Base-by-base conservation (phyloP, 2,888 invertebrate genomes). In the Gymnosoma rotundatum region DNA sequence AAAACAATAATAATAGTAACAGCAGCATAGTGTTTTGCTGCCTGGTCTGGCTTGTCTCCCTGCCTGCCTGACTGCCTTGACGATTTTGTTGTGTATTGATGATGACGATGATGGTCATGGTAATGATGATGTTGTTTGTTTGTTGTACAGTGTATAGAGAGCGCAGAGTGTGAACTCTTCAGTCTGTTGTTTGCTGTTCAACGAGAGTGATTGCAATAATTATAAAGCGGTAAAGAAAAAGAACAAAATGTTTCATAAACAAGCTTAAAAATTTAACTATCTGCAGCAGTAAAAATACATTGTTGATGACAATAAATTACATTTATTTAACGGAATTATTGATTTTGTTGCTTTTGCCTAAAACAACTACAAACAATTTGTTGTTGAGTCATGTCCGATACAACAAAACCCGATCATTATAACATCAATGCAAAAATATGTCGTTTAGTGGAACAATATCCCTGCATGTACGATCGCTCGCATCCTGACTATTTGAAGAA, bases 401-500 rank as follows among this genome's bases (percentile, higher is more conserved):
- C 70, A 54, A 88, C 69, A 21, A 89, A 90, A 32, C 88, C 88
- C 21, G 90, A 91, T 60, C 87, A 88, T 84, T 90, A 89, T 48
- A 87, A 88, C 63, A 86, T 88, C 12, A 91, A 91, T 78, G 88
- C 89, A 0, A 91, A 90, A 86, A 89, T 91, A 25, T 91, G 91
- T 21, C 89, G 89, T 1, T 78, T 91, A 50, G 90, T 91, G 42
- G 87, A 89, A 52, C 83, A 86, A 52, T 88, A 90, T 86, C 89
- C 91, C 1, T 91, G 91, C 78, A 90, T 91, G 87, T 91, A 90
- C 79, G 91, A 91, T 87, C 91, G 91, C 18, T 89, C 89, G 20
- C 87, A 90, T 83, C 83, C 87, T 1, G 86, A 88, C 63, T 91
- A 90, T 83, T 86, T 89, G 76, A 89, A 89, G 50, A 91, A 91